These are phyloP conservation scores for Rhabdomys dilectus DNA, from an alignment of 2,113 vertebrate genomes.

Conservation along the genomic window DNA sequence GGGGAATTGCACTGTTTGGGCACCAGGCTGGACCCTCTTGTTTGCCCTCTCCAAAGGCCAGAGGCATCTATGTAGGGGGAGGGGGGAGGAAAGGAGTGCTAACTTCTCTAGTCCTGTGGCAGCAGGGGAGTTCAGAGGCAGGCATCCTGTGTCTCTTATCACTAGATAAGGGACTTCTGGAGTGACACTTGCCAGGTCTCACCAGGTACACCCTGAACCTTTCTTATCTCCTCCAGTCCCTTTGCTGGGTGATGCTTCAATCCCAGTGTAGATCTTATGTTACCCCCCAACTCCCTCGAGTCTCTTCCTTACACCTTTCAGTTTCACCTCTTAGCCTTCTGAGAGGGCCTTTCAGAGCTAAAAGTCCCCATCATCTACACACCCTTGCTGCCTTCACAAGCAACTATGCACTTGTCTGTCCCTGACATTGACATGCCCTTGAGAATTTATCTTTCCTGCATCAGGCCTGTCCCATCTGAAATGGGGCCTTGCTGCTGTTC, in stretches of 20 bases:
- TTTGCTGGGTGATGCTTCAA: not conserved
- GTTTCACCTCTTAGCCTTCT: not conserved
- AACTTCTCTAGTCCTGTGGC: too few relatives aligned
- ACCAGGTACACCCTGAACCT: too few relatives aligned
- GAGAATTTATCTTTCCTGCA: not conserved
- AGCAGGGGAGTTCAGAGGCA: too few relatives aligned
- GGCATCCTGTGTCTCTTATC: not conserved
- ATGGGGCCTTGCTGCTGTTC: not conserved
- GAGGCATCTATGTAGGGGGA: too few relatives aligned
- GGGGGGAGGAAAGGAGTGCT: too few relatives aligned
- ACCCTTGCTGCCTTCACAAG: not conserved
- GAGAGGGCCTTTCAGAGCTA: too few relatives aligned
- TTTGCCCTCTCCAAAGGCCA: too few relatives aligned
- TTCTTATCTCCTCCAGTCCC: not conserved
- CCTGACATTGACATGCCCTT: too few relatives aligned
- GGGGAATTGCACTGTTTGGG: too few relatives aligned
- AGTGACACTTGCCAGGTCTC: not conserved
- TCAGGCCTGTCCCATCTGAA: not conserved
- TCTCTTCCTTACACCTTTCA: fast-evolving
- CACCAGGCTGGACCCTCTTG: too few relatives aligned
- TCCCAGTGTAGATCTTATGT: not conserved
- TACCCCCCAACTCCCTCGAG: not conserved
- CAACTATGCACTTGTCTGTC: not conserved
- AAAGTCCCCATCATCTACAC: not conserved
- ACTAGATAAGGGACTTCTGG: not conserved